Base-by-base conservation (phyloP, 2,888 invertebrate species). In the Cecidostiba fungosa region DNA sequence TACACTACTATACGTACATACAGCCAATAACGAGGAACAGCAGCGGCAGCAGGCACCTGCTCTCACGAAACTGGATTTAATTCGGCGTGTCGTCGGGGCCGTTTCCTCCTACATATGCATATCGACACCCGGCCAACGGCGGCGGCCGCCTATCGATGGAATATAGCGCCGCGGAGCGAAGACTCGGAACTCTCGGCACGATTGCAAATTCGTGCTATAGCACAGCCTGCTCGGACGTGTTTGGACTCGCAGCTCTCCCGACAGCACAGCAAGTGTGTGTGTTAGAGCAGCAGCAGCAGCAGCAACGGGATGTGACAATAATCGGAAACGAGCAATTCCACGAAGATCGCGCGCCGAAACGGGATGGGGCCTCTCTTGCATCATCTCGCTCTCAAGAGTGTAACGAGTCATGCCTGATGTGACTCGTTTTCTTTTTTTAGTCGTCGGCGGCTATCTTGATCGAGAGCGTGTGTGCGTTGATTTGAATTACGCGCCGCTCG, bases 271-370 rank as follows among this genome's bases (percentile, higher is more conserved):
- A 8, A 6, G 19, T 54, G n/a, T 59, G 6, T n/a, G 8, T 23
- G n/a, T 23, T 8, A 14, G 50, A 47, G 69, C 16, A 12, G 12
- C 19, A 39, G 73, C n/a, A 39, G 43, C 23, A 39, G 66, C n/a
- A 26, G 26, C 43, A 62, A n/a, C 62, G 62, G 81, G 69, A 79
- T 82, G 85, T 83, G 87, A 85, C 87, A 83, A 87, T 87, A 83
- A 85, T 85, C 83, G 83, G 77, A 82, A 86, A 85, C 77, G 76
- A 82, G 86, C 84, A 59, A 84, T 86, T 83, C 87, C 59, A 72
- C 43, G 85, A 87, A 87, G 77, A 85, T 77, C 76, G 74, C 36
- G 74, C 66, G 62, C 47, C 84, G 84, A 83, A 77, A 76, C 70
- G 59, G 77, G 77, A 74, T 23, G 36, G 26, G 26, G 36, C 12